Percentiles rank a stretch among this genome's conserved stretches.
Conservation (phyloP, 2,113 vertebrate species). For the Colius striatus region DNA sequence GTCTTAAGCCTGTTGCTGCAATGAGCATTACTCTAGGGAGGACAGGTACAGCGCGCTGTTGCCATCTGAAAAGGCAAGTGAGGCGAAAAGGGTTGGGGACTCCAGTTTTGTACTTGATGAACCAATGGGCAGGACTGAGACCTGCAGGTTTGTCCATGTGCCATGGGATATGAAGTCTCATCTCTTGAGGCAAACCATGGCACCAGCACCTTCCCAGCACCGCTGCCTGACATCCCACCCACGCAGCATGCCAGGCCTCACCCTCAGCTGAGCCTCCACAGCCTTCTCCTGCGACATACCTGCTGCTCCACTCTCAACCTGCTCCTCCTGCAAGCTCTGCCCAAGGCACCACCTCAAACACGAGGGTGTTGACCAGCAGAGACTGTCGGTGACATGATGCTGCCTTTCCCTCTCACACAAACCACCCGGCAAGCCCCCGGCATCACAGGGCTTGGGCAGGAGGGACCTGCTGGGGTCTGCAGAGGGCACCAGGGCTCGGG, state of each 20-base stretch:
- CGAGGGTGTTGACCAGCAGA: neutral
- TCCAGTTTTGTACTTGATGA: neutral
- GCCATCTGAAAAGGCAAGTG: neutral
- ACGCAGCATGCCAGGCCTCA: rapidly evolving
- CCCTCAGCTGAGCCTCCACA: rapidly evolving
- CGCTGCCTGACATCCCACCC: neutral
- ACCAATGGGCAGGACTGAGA: neutral
- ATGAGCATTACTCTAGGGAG: neutral
- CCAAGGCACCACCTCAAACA: neutral
- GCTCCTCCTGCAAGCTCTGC: neutral
- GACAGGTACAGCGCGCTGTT: neutral
- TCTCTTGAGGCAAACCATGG: neutral
- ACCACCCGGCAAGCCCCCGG: neutral
- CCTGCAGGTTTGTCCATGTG: neutral
- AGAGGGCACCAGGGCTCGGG: rapidly evolving
- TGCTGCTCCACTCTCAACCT: neutral
- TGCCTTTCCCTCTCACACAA: neutral
- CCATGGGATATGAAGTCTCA: neutral
- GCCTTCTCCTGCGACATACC: neutral
- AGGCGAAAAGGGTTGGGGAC: neutral
- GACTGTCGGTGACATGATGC: rapidly evolving
- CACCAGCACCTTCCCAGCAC: neutral
- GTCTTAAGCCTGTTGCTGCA: neutral
- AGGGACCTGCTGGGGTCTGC: neutral
- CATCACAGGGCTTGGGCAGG: neutral